Evolutionary conservation across 2,888 invertebrate species (phyloP).

Genomic region (Teinopalpus imperialis): DNA sequence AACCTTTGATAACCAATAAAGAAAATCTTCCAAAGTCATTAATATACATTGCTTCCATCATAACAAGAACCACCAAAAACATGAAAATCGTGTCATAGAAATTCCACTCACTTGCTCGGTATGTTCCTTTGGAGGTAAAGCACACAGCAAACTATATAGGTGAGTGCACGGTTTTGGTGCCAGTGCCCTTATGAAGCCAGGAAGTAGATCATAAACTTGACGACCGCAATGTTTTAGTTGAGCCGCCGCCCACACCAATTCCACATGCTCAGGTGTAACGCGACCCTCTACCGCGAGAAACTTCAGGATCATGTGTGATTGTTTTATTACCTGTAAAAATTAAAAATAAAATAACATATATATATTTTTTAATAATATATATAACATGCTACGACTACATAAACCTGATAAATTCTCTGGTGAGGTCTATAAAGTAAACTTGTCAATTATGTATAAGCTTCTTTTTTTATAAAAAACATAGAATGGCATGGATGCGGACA

Average conservation of each 20-base stretch:
- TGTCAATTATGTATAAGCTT: too few species aligned
- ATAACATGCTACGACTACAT: too few species aligned
- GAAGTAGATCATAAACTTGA: constrained; percentile 94
- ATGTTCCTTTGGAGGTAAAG: constrained; percentile 94
- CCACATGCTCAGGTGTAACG: constrained; percentile 94
- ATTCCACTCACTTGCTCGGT: constrained; percentile 93
- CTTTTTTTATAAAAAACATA: too few species aligned
- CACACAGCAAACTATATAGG: constrained; percentile 92
- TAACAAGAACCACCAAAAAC: too few species aligned
- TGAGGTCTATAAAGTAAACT: too few species aligned
- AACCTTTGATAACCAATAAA: too few species aligned
- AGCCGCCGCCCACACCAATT: constrained; percentile 96
- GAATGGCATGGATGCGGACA: too few species aligned
- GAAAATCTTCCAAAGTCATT: too few species aligned
- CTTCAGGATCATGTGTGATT: constrained; percentile 95
- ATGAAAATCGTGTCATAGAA: too few species aligned
- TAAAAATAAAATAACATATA: background rate
- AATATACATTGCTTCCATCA: too few species aligned
- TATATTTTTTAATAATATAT: background rate
- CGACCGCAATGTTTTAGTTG: constrained; percentile 97
- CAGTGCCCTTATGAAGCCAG: constrained; percentile 94
- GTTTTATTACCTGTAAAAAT: constrained; percentile 92
- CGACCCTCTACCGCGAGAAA: constrained; percentile 96
- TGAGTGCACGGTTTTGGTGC: constrained; percentile 94
- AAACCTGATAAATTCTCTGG: too few species aligned